These are phyloP conservation scores for Chaunax sp. DNA, from an alignment of 2,797 vertebrate genomes.

Conservation along the genomic window DNA sequence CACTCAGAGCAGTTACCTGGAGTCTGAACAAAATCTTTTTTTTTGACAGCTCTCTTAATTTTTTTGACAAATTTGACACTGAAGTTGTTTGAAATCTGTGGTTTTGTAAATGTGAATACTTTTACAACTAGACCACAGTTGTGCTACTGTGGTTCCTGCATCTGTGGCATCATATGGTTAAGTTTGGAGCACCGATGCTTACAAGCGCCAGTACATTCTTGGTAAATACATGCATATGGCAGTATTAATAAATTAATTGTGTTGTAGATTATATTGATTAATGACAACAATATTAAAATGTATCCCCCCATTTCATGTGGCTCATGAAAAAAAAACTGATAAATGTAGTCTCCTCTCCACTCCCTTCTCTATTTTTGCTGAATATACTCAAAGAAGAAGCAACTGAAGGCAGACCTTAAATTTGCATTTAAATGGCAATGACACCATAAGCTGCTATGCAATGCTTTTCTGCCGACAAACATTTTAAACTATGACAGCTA, in stretches of 20 bases:
- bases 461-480: slow-evolving; percentile 28
- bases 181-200: slow-evolving; percentile 25
- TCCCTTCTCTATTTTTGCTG: not conserved
- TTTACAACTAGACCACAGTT: slow-evolving; percentile 13
- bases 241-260: slow-evolving; percentile 38
- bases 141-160: slow-evolving; percentile 13
- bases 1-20: not conserved
- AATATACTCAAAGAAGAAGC: too few species aligned
- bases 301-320: not conserved
- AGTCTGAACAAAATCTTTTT: not conserved
- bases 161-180: slow-evolving; percentile 17
- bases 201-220: slow-evolving; percentile 16
- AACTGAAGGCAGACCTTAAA: slow-evolving; percentile 40
- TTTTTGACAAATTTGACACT: too few species aligned
- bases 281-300: not conserved
- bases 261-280: slow-evolving; percentile 25
- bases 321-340: not conserved
- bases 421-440: slow-evolving; percentile 46
- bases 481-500: not conserved
- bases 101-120: not conserved
- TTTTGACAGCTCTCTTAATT: not conserved
- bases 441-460: slow-evolving; percentile 34
- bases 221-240: slow-evolving; percentile 44
- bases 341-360: not conserved
- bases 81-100: too few species aligned